These are phyloP conservation scores for Panagrolaimus sp. DNA, from an alignment of 1,140 invertebrate species.

Conservation along the genomic window DNA sequence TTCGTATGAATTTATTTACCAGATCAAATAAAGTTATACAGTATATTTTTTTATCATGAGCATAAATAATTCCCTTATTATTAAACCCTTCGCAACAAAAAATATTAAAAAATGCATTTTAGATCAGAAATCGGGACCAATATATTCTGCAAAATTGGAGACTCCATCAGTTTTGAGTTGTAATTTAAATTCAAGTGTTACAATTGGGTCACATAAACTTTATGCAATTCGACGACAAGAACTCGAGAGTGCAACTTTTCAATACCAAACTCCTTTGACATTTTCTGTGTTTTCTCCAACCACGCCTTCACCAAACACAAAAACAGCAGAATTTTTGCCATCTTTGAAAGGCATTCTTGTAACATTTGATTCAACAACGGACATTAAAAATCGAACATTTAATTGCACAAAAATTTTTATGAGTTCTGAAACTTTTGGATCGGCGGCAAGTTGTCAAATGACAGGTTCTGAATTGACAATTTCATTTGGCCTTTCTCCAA, in stretches of 20 bases:
- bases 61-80: too few species aligned
- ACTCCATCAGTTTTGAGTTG: too few species aligned
- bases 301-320: background rate
- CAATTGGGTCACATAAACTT: background rate
- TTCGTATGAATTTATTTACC: too few species aligned
- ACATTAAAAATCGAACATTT: background rate
- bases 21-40: too few species aligned
- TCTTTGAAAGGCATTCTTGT: background rate
- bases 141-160: too few species aligned
- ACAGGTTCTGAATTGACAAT: background rate
- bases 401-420: slow-evolving; percentile 4
- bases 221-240: background rate
- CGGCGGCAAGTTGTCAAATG: background rate
- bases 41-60: too few species aligned
- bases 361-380: background rate
- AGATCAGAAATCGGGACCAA: too few species aligned
- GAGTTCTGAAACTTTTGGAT: background rate
- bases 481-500: background rate
- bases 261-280: background rate
- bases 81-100: too few species aligned
- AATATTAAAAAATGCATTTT: too few species aligned
- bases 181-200: too few species aligned
- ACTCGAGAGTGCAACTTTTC: background rate
- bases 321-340: background rate
- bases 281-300: background rate